Conservation (phyloP, 2,888 invertebrate genomes). For the Galerucella pusilla region DNA sequence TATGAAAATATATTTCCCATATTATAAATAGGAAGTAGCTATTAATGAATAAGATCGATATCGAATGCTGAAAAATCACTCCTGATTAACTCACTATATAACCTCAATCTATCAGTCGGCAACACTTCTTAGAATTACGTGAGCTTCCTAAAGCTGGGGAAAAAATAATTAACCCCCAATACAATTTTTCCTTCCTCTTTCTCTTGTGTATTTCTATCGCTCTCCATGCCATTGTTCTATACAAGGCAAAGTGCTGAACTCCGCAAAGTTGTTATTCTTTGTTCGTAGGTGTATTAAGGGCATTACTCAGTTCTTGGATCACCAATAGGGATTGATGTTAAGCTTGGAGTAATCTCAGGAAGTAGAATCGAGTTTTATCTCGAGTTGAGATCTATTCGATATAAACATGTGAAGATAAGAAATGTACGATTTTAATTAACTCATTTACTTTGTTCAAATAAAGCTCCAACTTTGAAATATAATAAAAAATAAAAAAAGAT, state of each 20-base stretch:
- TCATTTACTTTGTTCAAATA: too few relatives aligned
- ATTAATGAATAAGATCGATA: conserved; percentile 4
- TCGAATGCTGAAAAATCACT: conserved; percentile 4
- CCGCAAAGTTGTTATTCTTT: conserved; percentile 39
- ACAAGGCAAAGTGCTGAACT: conserved; percentile 32
- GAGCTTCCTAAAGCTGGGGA: conserved; percentile 23
- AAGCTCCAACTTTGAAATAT: too few relatives aligned
- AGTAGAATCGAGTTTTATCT: conserved; percentile 30
- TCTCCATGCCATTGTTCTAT: conserved; percentile 32
- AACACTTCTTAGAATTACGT: conserved; percentile 25
- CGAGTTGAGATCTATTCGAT: conserved; percentile 17
- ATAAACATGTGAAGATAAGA: background rate
- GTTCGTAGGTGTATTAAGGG: conserved; percentile 37
- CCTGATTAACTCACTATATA: conserved; percentile 23
- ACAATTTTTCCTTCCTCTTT: background rate
- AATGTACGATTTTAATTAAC: background rate
- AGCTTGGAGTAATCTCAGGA: conserved; percentile 27
- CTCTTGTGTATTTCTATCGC: conserved; percentile 11
- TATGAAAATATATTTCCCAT: too few relatives aligned
- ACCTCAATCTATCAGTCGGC: conserved; percentile 28
- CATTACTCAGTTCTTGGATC: conserved; percentile 37
- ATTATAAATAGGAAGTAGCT: background rate
- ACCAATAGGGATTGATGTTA: conserved; percentile 31
- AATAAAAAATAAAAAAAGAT: too few relatives aligned
- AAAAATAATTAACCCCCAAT: conserved; percentile 35